Percentiles rank a stretch among this genome's conserved stretches.
phyloP scores from a whole-genome alignment of 2,888 invertebrate species.

The Venustoraphidia nigricollis region DNA sequence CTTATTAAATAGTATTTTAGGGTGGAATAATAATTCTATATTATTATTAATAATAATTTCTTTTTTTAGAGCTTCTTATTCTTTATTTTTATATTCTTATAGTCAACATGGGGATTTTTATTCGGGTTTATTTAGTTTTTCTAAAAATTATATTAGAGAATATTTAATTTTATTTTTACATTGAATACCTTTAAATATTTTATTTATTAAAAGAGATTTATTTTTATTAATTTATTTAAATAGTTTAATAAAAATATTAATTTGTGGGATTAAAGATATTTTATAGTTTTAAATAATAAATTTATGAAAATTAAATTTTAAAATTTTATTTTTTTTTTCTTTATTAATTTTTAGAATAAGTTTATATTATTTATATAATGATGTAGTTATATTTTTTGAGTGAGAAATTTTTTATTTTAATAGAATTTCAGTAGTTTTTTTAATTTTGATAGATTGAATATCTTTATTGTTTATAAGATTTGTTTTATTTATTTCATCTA shows the following conservation, averaged over 20 bases:
- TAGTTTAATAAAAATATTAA: constrained; percentile 51
- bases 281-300: too few relatives aligned
- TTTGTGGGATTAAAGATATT: constrained; percentile 49
- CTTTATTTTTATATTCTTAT: constrained; percentile 45
- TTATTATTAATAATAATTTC: constrained; percentile 33
- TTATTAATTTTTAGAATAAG: constrained; percentile 22
- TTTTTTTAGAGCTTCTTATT: too few relatives aligned
- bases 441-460: constrained; percentile 47
- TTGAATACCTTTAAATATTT: constrained; percentile 47
- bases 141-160: constrained; percentile 33
- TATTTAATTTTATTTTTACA: constrained; percentile 44
- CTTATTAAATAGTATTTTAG: constrained; percentile 41
- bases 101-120: constrained; percentile 42
- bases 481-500: constrained; percentile 49
- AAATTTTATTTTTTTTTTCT: constrained; percentile 29
- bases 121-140: constrained; percentile 34
- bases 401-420: constrained; percentile 36
- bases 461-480: constrained; percentile 45
- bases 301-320: constrained; percentile 33
- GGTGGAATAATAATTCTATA: constrained; percentile 33
- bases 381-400: constrained; percentile 34
- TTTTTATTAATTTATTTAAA: constrained; percentile 38
- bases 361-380: constrained; percentile 32
- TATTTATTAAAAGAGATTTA: constrained; percentile 37
- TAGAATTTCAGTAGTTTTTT: constrained; percentile 31